These are phyloP conservation scores for Drosophila albomicans DNA, from an alignment of 1,140 invertebrate species.

Conservation along the genomic window DNA sequence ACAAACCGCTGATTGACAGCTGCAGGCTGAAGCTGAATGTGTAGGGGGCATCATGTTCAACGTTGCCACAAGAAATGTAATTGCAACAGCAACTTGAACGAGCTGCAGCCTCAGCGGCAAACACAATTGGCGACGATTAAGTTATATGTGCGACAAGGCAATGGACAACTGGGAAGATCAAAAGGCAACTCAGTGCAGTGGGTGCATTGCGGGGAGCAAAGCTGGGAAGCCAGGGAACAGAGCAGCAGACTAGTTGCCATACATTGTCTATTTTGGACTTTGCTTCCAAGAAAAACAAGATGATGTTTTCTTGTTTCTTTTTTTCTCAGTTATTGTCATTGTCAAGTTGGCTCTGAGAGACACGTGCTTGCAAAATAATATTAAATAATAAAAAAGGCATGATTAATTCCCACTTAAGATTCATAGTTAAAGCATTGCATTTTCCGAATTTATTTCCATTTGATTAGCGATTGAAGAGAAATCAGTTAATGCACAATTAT, in stretches of 20 bases:
- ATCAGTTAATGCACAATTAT: neutral
- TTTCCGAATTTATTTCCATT: neutral
- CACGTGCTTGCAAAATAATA: neutral
- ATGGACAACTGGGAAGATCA: slow-evolving; percentile 26
- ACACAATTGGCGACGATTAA: slow-evolving; percentile 76
- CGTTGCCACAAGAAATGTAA: slow-evolving; percentile 67
- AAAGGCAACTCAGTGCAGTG: neutral
- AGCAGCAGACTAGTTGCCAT: neutral
- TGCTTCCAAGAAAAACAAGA: neutral
- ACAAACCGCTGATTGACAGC: slow-evolving; percentile 54
- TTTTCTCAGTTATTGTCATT: slow-evolving; percentile 20
- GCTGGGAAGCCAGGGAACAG: slow-evolving; percentile 1
- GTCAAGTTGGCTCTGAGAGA: slow-evolving; percentile 29
- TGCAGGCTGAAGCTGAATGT: neutral
- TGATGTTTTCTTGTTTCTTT: neutral
- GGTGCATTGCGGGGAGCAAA: neutral
- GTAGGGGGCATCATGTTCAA: slow-evolving; percentile 8
- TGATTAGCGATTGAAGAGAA: neutral
- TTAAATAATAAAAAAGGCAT: neutral
- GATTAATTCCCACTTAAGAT: neutral
- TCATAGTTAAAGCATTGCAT: neutral
- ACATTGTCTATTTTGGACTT: slow-evolving; percentile 53
- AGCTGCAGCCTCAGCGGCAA: slow-evolving; percentile 30
- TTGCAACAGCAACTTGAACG: slow-evolving; percentile 56
- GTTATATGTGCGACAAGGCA: slow-evolving; percentile 64